Base-by-base conservation (phyloP, 1,140 invertebrate species). In the Paraescarpia echinospica region DNA sequence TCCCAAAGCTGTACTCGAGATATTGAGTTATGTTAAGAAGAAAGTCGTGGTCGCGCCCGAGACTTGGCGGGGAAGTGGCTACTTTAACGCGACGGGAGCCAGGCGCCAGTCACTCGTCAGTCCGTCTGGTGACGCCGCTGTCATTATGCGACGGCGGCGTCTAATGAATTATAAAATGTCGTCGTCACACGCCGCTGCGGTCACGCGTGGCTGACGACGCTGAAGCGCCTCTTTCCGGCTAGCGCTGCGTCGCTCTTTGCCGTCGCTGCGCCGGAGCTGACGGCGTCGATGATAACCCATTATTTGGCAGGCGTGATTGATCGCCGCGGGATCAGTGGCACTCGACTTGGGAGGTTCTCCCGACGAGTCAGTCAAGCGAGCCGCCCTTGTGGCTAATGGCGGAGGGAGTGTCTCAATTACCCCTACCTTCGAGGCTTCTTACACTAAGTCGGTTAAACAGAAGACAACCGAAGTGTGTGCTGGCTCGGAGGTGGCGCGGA, bases 281-380 rank as follows among this genome's bases (percentile, higher is more conserved):
- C 59, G 59, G 27, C 59, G 27, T 77, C 59, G 59, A 77, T 77
- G 59, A 77, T 77, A 77, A 77, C 59, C 59, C 59, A 77, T 77
- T 77, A 77, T 77, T 77, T 77, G 59, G 59, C 14, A 18, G 59
- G 59, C 59, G 59, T 77, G 59, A 77, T 77, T 77, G 59, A 77
- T 77, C 59, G 59, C 18, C 59, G 12, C 14, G 59, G 4, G 59
- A 77, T 77, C 59, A 77, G 59, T 77, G 59, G 18, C 59, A 77
- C 59, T 77, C 59, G 59, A 77, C 59, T 77, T 77, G 59, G 59
- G 59, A 77, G 59, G 59, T 77, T 77, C 59, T 77, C 59, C 59
- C 27, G 59, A 18, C 59, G 22, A 77, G 59, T 77, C 59, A 77
- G 59, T 77, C 59, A 77, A 77, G 59, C 59, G 59, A 77, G 59